Evolutionary conservation across 2,888 invertebrate genomes (phyloP).

Genomic region (Chymomyza fuscimana): DNA sequence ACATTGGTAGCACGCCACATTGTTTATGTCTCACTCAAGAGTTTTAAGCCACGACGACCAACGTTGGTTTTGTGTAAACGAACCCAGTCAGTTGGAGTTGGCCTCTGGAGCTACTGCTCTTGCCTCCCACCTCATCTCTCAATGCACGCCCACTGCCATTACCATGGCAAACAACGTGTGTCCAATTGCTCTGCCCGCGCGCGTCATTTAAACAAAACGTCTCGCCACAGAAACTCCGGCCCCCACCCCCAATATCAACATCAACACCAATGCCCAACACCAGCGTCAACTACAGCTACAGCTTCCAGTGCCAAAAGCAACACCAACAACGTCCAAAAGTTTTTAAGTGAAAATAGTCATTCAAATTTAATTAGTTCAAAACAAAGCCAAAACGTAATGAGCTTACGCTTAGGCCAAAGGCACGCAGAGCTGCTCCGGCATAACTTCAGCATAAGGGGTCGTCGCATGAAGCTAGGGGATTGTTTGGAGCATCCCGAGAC

Average conservation of each 20-base stretch:
- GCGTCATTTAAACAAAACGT: constrained; percentile 47
- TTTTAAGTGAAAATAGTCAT: constrained; percentile 76
- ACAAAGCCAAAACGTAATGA: constrained; percentile 75
- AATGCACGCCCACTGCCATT: background rate
- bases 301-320: constrained; percentile 21
- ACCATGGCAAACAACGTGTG: constrained; percentile 6
- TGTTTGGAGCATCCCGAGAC: background rate
- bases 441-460: constrained; percentile 3
- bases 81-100: background rate
- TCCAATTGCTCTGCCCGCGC: constrained; percentile 9
- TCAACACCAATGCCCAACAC: constrained; percentile 22
- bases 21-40: constrained; percentile 71
- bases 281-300: constrained; percentile 13
- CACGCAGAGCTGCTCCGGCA: constrained; percentile 5
- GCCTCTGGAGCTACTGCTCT: background rate
- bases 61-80: constrained; percentile 26
- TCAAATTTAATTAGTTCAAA: constrained; percentile 75
- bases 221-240: constrained; percentile 35
- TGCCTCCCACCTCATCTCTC: background rate
- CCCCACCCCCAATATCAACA: constrained; percentile 11
- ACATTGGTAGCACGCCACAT: constrained; percentile 29
- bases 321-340: constrained; percentile 55
- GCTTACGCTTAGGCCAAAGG: constrained; percentile 61
- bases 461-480: background rate
- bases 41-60: constrained; percentile 14